Conservation (phyloP, 2,888 invertebrate species). For the Ormyrus labotus region DNA sequence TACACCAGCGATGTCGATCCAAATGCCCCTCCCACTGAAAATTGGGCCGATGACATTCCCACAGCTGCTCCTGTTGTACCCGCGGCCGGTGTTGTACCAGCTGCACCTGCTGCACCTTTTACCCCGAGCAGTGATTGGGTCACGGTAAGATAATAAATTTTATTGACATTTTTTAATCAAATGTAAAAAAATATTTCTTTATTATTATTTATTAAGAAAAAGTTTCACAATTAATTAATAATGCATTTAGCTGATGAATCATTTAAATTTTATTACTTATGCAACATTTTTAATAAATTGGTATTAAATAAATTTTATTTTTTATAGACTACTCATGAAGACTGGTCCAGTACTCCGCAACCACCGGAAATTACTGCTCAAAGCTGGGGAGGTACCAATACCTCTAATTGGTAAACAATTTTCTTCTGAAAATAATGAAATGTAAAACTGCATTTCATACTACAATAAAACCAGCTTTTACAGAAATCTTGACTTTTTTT, state of each 20-base stretch:
- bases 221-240: background rate
- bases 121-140: slow-evolving; percentile 73
- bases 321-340: slow-evolving; percentile 77
- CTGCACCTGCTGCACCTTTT: slow-evolving; percentile 66
- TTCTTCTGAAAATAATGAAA: slow-evolving; percentile 53
- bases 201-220: background rate
- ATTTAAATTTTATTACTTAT: background rate
- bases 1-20: slow-evolving; percentile 74
- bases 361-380: slow-evolving; percentile 67
- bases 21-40: slow-evolving; percentile 70
- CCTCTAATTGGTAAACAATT: slow-evolving; percentile 74
- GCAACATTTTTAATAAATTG: background rate
- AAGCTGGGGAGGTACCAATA: slow-evolving; percentile 81
- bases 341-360: slow-evolving; percentile 78
- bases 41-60: slow-evolving; percentile 78
- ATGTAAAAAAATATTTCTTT: background rate
- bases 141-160: slow-evolving; percentile 64
- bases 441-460: slow-evolving; percentile 60
- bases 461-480: slow-evolving; percentile 63
- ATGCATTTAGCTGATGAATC: background rate
- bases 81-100: slow-evolving; percentile 70
- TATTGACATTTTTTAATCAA: background rate
- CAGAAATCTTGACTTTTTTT: slow-evolving; percentile 4
- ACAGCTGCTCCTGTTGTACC: slow-evolving; percentile 67
- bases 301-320: background rate